phyloP scores from a whole-genome alignment of 2,888 invertebrate species.

The Plebejus melissa region DNA sequence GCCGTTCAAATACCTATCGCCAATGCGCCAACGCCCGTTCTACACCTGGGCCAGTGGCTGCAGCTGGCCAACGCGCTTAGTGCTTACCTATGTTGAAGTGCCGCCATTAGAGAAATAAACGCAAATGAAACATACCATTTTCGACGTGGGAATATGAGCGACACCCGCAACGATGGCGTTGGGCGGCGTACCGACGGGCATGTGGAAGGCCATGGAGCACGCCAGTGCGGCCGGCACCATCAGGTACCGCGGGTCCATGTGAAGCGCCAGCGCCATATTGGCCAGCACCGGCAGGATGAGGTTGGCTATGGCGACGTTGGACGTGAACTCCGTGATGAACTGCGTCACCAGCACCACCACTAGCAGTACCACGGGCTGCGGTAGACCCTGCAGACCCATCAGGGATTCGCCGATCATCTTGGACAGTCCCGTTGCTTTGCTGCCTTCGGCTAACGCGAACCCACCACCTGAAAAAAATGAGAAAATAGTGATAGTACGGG shows the following conservation, averaged over 20 bases:
- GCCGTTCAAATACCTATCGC: no score
- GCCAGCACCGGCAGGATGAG: slow-evolving; percentile 91
- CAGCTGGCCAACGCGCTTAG: no score
- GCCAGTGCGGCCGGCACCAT: slow-evolving; percentile 94
- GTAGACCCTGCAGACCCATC: slow-evolving; percentile 81
- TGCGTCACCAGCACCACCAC: slow-evolving; percentile 89
- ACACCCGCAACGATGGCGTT: slow-evolving; percentile 95
- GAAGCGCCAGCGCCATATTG: slow-evolving; percentile 84
- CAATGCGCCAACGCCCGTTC: no score
- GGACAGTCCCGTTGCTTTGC: slow-evolving; percentile 88
- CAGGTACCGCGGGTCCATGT: slow-evolving; percentile 91
- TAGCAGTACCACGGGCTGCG: slow-evolving; percentile 82
- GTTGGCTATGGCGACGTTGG: slow-evolving; percentile 94
- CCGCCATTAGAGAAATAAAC: background rate
- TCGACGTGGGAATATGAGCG: slow-evolving; percentile 87
- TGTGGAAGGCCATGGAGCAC: slow-evolving; percentile 95
- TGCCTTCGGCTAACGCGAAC: slow-evolving; percentile 93
- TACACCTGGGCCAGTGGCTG: no score
- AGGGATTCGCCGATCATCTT: slow-evolving; percentile 85
- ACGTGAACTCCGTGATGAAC: slow-evolving; percentile 91
- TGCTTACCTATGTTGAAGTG: no score
- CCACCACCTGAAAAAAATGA: slow-evolving; percentile 83
- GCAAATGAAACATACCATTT: slow-evolving; percentile 80
- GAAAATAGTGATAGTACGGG: no score
- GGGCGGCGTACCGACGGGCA: slow-evolving; percentile 96